Evolutionary conservation across 1,140 invertebrate species (phyloP), one percentile per base, ranked within the genome.

Genomic region (Musca vetustissima): DNA sequence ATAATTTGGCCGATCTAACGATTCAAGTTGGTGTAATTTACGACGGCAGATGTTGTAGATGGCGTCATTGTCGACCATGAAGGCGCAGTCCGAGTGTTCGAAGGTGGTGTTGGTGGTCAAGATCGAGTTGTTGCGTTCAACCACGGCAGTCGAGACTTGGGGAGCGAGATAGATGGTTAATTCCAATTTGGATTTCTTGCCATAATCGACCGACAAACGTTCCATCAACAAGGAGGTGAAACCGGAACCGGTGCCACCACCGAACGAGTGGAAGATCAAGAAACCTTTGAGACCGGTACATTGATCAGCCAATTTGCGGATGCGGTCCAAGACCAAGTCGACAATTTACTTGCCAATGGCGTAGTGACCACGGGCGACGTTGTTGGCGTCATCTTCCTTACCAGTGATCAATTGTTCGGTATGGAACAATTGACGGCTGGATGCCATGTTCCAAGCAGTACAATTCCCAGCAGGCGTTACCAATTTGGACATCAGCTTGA

Each of bases 41-140:
- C 92, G 87, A 52, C 92, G 87, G 84, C 94, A 96, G 82, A 96
- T 95, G 80, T 96, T 93, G 74, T 95, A 96, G 77, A 96, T 95
- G 50, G 92, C 92, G 81, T 94, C 92, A 78, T 93, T 91, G 79
- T 93, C 91, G 19, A 94, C 92, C 92, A 94, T 94, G 82, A 95
- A 95, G 14, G 92, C 91, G 72, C 92, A 93, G 79, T 93, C 92
- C 0, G 91, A 94, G 83, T 95, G 92, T 81, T 94, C 93, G 71
- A 94, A 83, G 13, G 92, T 93, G 9, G 92, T 93, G 77, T 91
- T 92, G 69, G 88, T 93, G 70, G 89, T 92, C 61, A 94, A 83
- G 75, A 94, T 92, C 0, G 92, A 92, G 83, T 94, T 96, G 85
- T 96, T 95, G 1, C 93, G 93, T 81, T 96, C 93, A 1, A 95